Conservation (phyloP, 2,888 invertebrate species). For the Ophion ellenae region DNA sequence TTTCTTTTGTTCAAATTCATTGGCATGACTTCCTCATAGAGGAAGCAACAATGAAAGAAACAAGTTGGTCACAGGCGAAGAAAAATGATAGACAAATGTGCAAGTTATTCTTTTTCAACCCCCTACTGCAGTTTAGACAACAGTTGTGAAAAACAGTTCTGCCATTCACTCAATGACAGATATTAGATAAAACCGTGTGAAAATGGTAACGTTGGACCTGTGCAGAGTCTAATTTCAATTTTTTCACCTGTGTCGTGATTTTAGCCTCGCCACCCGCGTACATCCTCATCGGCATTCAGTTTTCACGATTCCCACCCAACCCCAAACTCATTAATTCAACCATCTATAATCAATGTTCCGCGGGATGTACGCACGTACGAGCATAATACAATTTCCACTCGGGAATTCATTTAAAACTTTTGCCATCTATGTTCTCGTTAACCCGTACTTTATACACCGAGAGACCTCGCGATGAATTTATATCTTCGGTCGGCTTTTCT, state of each 20-base stretch:
- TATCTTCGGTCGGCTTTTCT: conserved; percentile 59
- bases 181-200: neutral
- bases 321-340: conserved; percentile 30
- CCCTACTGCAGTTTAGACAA: too few relatives aligned
- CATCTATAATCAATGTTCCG: conserved; percentile 42
- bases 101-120: too few relatives aligned
- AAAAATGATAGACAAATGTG: too few relatives aligned
- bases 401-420: conserved; percentile 59
- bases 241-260: neutral
- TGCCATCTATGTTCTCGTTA: conserved; percentile 60
- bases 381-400: conserved; percentile 52
- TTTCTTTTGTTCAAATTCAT: too few relatives aligned
- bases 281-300: conserved; percentile 20
- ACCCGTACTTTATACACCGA: conserved; percentile 42
- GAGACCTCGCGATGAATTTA: conserved; percentile 47
- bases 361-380: conserved; percentile 1
- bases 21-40: too few relatives aligned
- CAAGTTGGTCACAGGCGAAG: too few relatives aligned
- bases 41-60: too few relatives aligned
- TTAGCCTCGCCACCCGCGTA: neutral
- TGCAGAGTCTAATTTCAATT: neutral
- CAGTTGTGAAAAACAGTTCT: too few relatives aligned
- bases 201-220: neutral
- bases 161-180: neutral
- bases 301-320: conserved; percentile 25